Evolutionary conservation across 1,140 invertebrate genomes (phyloP).

Genomic region (Orussus abietinus): DNA sequence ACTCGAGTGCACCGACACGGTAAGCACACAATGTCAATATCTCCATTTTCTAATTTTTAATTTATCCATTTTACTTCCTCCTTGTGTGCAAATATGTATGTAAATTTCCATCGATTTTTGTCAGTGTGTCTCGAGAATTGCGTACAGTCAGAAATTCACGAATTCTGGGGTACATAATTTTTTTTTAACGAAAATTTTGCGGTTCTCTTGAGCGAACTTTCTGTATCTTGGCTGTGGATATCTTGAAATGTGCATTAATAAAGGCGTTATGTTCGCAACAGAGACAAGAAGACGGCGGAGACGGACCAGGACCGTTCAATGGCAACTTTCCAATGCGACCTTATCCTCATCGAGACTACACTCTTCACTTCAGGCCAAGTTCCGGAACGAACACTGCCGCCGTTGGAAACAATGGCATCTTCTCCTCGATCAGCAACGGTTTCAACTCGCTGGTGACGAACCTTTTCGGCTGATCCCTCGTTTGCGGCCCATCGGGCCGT

Average conservation of each 20-base stretch:
- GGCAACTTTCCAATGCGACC: constrained; percentile 32
- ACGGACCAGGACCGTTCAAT: constrained; percentile 30
- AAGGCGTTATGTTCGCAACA: constrained; percentile 19
- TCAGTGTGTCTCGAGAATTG: too few species aligned
- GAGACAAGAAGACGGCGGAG: constrained; percentile 36
- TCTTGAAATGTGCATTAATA: neutral
- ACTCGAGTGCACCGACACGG: too few species aligned
- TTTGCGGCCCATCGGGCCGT: constrained; percentile 18
- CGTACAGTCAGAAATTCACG: too few species aligned
- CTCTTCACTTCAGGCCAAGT: constrained; percentile 40
- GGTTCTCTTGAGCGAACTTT: too few species aligned
- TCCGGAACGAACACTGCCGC: constrained; percentile 36
- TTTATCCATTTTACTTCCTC: too few species aligned
- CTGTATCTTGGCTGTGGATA: too few species aligned
- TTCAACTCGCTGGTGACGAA: constrained; percentile 72
- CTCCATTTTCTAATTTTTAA: too few species aligned
- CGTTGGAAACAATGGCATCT: constrained; percentile 58
- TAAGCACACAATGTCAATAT: too few species aligned
- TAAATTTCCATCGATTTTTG: too few species aligned
- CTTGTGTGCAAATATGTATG: too few species aligned
- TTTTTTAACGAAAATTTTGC: too few species aligned
- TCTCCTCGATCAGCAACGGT: constrained; percentile 71
- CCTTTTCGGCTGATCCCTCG: constrained; percentile 63
- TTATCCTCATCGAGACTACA: constrained; percentile 49
- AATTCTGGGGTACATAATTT: too few species aligned